Evolutionary conservation across 2,888 invertebrate species (phyloP), one percentile per base, ranked within the genome.

Genomic region (Troides oblongomaculatus): DNA sequence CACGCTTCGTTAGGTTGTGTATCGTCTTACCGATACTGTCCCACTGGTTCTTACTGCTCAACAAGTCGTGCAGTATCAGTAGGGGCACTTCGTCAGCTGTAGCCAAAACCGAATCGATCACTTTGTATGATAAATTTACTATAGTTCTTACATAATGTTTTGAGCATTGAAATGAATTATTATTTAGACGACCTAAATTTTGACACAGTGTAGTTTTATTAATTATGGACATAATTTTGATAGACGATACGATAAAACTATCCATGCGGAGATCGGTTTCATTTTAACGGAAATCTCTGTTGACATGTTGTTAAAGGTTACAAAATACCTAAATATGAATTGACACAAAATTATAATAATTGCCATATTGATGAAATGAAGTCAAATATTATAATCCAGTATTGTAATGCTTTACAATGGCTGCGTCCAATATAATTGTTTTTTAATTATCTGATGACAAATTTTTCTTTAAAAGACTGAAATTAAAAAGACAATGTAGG

Each of bases 11-110:
- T 92, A 62, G 94, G 72, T 94, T 93, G 72, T 94, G 87, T 61
- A 97, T 91, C 0, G 94, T 94, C 84, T 96, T 97, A 1, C 96
- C 95, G 21, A 98, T 86, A 56, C 95, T 94, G 76, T 96, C 95
- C 97, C 98, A 99, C 81, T 98, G 98, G 70, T 93, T 95, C 83
- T 97, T 98, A 0, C 95, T 95, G 0, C 98, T 97, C 74, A 99
- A 94, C 18, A 99, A 88, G 0, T 97, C 98, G 83, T 99, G 99
- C 82, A 97, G 94, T 65, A 98, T 72, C 7, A 91, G 76, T 12
- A 90, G 75, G 0, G 90, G 87, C 0, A 87, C 81, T 25, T 80
- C 75, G 0, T 84, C 81, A 0, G 74, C 66, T 0, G 83, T 80
- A 2, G 72, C 64, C 0, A 76, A 71, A 18, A 75, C 74, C 14